Evolutionary conservation across 1,140 invertebrate species (phyloP).

Genomic region (Trachymyrmex septentrionalis): DNA sequence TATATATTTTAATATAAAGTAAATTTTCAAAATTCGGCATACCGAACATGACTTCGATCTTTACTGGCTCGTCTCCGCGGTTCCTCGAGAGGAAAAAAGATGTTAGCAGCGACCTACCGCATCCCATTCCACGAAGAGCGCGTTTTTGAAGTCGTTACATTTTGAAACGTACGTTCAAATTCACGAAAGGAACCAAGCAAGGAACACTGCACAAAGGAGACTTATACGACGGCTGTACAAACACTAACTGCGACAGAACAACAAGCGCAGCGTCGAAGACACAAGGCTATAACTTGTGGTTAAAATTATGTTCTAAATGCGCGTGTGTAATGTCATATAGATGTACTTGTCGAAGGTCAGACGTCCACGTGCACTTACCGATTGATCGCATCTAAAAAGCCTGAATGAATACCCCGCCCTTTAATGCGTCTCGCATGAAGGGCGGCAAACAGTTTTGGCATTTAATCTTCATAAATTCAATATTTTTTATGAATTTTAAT

Average conservation of each 20-base stretch:
- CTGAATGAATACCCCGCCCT: background rate
- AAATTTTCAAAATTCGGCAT: constrained; percentile 40
- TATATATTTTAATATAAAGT: too few relatives aligned
- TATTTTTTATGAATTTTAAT: background rate
- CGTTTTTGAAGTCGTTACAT: constrained; percentile 59
- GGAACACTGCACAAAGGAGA: constrained; percentile 43
- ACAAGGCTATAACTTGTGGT: constrained; percentile 77
- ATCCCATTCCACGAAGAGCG: constrained; percentile 80
- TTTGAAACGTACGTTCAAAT: constrained; percentile 36
- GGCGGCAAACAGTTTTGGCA: background rate
- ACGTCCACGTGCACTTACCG: constrained; percentile 27
- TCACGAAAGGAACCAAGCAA: background rate
- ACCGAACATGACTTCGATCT: constrained; percentile 80
- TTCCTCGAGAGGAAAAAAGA: constrained; percentile 51
- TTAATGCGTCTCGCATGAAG: background rate
- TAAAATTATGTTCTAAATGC: constrained; percentile 81
- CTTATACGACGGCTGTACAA: constrained; percentile 46
- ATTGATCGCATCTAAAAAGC: background rate
- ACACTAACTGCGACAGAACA: constrained; percentile 65
- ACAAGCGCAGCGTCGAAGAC: constrained; percentile 75
- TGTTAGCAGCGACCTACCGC: constrained; percentile 76
- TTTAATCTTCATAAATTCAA: background rate
- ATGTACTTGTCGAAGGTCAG: constrained; percentile 49
- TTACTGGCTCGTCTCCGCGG: constrained; percentile 70
- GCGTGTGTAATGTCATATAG: constrained; percentile 45